phyloP scores from a whole-genome alignment of 2,888 invertebrate species.

The Drosophila paucipuncta region DNA sequence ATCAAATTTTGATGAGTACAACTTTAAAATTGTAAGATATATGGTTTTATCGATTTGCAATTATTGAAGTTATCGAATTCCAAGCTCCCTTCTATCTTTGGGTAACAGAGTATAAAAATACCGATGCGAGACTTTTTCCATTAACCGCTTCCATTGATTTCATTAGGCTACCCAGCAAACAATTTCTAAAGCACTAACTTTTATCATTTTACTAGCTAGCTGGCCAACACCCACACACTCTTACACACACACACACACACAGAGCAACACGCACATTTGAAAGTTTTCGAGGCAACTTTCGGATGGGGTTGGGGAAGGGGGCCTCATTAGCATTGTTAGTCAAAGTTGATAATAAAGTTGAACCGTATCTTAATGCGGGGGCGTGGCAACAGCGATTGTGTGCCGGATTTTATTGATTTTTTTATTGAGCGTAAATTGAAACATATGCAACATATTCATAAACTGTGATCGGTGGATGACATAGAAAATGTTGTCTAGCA shows the following conservation, averaged over 20 bases:
- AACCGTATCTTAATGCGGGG: conserved; percentile 24
- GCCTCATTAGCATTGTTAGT: conserved; percentile 75
- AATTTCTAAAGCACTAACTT: conserved; percentile 45
- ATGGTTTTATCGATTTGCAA: not conserved
- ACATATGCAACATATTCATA: conserved; percentile 27
- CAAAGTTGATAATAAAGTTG: conserved; percentile 74
- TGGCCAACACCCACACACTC: conserved; percentile 20
- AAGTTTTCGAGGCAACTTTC: conserved; percentile 67
- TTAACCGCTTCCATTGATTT: conserved; percentile 21
- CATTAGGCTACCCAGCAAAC: conserved; percentile 6
- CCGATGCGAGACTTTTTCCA: conserved; percentile 4
- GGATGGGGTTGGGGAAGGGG: conserved; percentile 16
- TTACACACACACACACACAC: not conserved
- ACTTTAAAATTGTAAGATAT: not conserved
- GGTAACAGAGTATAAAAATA: not conserved
- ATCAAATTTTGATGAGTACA: not conserved
- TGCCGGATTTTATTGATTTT: conserved; percentile 38
- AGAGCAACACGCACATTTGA: conserved; percentile 16
- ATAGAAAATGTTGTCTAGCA: not conserved
- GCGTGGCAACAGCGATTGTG: conserved; percentile 24
- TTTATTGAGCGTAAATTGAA: conserved; percentile 50
- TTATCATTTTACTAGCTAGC: conserved; percentile 51
- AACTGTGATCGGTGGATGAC: conserved; percentile 6
- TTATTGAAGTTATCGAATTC: not conserved
- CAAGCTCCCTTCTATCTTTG: not conserved